A percentile compares a stretch with the other conserved stretches of the same genome.
These are phyloP conservation scores for Australoheros scitulus DNA, from an alignment of 2,113 vertebrate species.

Conservation along the genomic window DNA sequence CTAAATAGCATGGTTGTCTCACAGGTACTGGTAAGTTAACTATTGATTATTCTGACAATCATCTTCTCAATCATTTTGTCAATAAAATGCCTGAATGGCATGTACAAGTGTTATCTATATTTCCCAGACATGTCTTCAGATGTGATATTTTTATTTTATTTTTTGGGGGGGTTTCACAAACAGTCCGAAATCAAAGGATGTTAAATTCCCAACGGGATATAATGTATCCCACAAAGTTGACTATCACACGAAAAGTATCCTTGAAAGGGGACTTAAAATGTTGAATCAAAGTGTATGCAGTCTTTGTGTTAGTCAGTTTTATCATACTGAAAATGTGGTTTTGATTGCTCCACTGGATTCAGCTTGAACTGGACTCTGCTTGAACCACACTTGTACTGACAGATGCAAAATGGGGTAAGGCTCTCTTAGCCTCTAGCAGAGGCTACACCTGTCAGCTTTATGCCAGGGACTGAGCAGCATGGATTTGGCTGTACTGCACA, in stretches of 20 bases:
- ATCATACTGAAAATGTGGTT: not conserved
- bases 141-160: not conserved
- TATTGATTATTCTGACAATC: too few relatives aligned
- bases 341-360: not conserved
- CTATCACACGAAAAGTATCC: not conserved
- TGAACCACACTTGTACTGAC: slow-evolving; percentile 7
- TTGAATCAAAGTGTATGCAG: not conserved
- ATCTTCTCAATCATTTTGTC: not conserved
- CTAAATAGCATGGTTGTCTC: not conserved
- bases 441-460: not conserved
- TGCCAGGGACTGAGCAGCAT: not conserved
- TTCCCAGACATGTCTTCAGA: not conserved
- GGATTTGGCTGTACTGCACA: not conserved
- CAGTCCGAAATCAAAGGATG: not conserved
- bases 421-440: not conserved
- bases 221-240: too few relatives aligned
- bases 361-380: not conserved
- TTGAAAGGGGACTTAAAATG: not conserved
- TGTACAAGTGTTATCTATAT: not conserved
- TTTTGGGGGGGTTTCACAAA: not conserved
- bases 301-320: not conserved
- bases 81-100: not conserved
- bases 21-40: not conserved
- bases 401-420: not conserved
- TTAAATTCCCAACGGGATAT: not conserved